These are phyloP conservation scores for Pavo muticus DNA, from an alignment of 2,113 vertebrate species.

Conservation along the genomic window DNA sequence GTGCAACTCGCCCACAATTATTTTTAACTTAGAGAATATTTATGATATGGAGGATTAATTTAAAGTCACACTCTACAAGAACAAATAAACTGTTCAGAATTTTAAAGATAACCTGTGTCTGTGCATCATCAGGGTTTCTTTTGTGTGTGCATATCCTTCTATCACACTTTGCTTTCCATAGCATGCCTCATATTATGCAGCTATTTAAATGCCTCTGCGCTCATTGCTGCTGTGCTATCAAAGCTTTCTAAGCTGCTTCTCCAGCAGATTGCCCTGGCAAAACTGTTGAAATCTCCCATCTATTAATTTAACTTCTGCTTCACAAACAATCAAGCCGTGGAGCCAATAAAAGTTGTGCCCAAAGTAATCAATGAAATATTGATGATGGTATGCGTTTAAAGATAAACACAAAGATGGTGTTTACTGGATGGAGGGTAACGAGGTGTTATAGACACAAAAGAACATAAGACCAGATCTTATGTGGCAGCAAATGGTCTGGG, in stretches of 20 bases:
- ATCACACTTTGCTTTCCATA: constrained; percentile 11
- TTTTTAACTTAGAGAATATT: background rate
- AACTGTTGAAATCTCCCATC: constrained; percentile 58
- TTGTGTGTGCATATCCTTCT: background rate
- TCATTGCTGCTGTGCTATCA: constrained; percentile 19
- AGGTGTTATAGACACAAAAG: constrained; percentile 10
- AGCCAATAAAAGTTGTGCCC: constrained; percentile 27
- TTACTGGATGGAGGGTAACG: constrained; percentile 10
- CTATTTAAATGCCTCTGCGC: constrained; percentile 47
- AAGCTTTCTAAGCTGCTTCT: constrained; percentile 41
- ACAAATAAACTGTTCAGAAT: no score
- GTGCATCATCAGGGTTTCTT: background rate
- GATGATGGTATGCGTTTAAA: constrained; percentile 24
- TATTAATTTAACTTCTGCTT: constrained; percentile 67
- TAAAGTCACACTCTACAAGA: background rate
- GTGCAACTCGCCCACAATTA: background rate
- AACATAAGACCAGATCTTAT: background rate
- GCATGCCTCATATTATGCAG: background rate
- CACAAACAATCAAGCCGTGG: constrained; percentile 31
- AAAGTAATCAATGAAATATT: constrained; percentile 64
- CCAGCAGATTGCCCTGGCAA: constrained; percentile 51
- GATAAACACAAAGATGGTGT: constrained; percentile 28
- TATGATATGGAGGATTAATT: background rate
- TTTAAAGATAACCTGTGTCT: background rate
- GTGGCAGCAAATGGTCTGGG: background rate